Evolutionary conservation across 2,888 invertebrate species (phyloP).

Genomic region (Muscina levida): DNA sequence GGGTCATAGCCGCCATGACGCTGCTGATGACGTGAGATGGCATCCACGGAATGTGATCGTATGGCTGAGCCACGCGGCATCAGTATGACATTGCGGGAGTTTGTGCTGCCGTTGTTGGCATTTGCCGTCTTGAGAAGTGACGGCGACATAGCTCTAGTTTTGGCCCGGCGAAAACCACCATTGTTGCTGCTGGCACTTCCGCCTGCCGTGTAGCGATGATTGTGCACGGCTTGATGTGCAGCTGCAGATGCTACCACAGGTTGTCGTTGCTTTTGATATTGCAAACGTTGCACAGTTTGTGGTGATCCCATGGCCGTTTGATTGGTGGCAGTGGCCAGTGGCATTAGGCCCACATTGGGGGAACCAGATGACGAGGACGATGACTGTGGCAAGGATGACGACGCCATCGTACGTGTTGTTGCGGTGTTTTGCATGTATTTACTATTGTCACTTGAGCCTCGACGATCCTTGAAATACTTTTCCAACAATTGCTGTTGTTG

Average conservation of each 20-base stretch:
- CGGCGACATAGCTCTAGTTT: constrained; percentile 74
- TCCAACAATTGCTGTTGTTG: constrained; percentile 61
- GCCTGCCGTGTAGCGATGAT: constrained; percentile 74
- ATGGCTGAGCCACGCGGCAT: constrained; percentile 70
- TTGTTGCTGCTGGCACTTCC: constrained; percentile 59
- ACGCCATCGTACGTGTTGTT: constrained; percentile 61
- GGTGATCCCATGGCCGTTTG: constrained; percentile 57
- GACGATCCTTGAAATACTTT: constrained; percentile 57
- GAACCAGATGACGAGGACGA: constrained; percentile 52
- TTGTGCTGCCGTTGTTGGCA: constrained; percentile 12
- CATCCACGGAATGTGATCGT: constrained; percentile 79
- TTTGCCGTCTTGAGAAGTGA: constrained; percentile 66
- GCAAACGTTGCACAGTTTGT: constrained; percentile 72
- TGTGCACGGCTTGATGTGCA: constrained; percentile 73
- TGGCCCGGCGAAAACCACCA: constrained; percentile 75
- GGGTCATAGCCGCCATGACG: constrained; percentile 73
- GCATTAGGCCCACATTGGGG: constrained; percentile 48
- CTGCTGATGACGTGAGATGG: constrained; percentile 74
- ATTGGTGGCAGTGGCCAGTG: constrained; percentile 59
- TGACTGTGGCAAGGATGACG: constrained; percentile 56
- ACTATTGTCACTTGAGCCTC: constrained; percentile 52
- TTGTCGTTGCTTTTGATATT: constrained; percentile 78
- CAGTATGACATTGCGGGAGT: constrained; percentile 50
- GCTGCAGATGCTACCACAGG: constrained; percentile 74
- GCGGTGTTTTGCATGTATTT: constrained; percentile 56